A percentile compares a stretch with the other conserved stretches of the same genome.
Conservation (phyloP, 35 echinoderm and acorn worm genomes). For the Lytechinus variegatus region DNA sequence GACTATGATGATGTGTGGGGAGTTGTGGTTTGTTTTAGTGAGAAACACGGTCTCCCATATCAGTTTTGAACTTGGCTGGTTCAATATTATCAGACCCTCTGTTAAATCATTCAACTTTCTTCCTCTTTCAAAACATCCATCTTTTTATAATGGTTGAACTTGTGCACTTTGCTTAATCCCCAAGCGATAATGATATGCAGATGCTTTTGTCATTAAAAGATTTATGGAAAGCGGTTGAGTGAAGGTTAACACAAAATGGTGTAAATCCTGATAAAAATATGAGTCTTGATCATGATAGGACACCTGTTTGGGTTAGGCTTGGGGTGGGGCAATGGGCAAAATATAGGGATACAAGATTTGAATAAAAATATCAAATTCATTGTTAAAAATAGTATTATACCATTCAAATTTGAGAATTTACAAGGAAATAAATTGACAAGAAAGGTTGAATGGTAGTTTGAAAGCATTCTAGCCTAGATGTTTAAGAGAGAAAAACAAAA, state of each 20-base stretch:
- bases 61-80: neutral
- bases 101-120: neutral
- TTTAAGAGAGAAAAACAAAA: too few relatives aligned
- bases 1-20: neutral
- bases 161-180: slow-evolving; percentile 9
- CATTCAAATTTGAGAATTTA: too few relatives aligned
- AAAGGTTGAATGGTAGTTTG: too few relatives aligned
- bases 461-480: too few relatives aligned
- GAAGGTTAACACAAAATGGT: neutral
- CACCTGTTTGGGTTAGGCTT: neutral
- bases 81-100: neutral
- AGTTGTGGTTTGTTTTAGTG: neutral
- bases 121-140: neutral
- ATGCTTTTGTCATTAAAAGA: slow-evolving; percentile 13
- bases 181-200: slow-evolving; percentile 1
- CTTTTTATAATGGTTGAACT: slow-evolving; percentile 5
- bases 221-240: slow-evolving; percentile 11
- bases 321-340: neutral
- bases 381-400: neutral
- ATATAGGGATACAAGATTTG: neutral
- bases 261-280: neutral
- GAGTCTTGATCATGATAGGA: neutral
- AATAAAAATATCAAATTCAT: neutral
- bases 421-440: too few relatives aligned
- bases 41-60: neutral